Percentiles rank a stretch among this genome's conserved stretches.
These are phyloP conservation scores for Pseudorasbora parva DNA, from an alignment of 2,113 vertebrate genomes.

Conservation along the genomic window DNA sequence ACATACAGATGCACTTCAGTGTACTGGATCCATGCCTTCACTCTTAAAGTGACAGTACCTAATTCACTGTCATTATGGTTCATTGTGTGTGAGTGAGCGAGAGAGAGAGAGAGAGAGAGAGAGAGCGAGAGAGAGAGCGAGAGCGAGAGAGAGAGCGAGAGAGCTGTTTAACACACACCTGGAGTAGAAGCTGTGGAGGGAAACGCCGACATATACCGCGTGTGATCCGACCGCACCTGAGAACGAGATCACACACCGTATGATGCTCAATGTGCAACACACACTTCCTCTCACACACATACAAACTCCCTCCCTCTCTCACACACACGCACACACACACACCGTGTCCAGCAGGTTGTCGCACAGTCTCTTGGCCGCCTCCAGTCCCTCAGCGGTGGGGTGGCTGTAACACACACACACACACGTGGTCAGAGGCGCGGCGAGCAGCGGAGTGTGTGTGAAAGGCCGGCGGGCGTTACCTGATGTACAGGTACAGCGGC, in stretches of 20 bases:
- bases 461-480: constrained; percentile 70
- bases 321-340: neutral
- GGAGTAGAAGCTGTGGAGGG: constrained; percentile 73
- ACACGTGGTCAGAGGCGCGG: neutral
- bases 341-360: constrained; percentile 95
- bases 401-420: constrained; percentile 78
- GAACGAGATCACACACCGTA: neutral
- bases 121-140: no score
- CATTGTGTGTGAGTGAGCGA: no score
- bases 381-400: constrained; percentile 90
- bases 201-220: constrained; percentile 66
- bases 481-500: constrained; percentile 97
- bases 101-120: no score
- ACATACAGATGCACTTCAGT: neutral
- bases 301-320: no score
- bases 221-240: constrained; percentile 75
- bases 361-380: constrained; percentile 94
- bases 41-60: no score
- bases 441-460: neutral
- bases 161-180: constrained; percentile 62
- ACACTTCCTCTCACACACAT: neutral
- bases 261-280: neutral
- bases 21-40: no score
- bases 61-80: no score
- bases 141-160: no score